Percentiles rank a stretch among this genome's conserved stretches.
phyloP scores from a whole-genome alignment of 2,888 invertebrate species.

The Spisula subtruncata region DNA sequence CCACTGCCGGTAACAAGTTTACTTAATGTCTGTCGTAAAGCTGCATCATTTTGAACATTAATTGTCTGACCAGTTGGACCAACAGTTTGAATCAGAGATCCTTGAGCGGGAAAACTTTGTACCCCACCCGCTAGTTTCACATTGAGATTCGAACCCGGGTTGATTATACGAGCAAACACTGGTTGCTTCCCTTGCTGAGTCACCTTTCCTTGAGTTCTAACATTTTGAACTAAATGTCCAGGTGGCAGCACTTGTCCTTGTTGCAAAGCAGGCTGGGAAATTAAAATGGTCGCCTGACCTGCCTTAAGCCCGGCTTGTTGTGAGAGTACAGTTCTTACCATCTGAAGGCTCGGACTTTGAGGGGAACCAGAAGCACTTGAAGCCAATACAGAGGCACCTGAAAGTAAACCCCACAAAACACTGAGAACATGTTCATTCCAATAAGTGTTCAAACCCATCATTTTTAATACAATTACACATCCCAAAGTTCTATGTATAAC shows the following conservation, averaged over 20 bases:
- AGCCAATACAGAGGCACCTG: conserved; percentile 59
- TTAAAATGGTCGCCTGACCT: conserved; percentile 85
- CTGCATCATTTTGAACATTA: conserved; percentile 59
- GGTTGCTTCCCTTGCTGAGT: conserved; percentile 83
- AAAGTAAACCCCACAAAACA: not conserved
- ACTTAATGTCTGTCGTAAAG: conserved; percentile 73
- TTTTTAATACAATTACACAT: no score
- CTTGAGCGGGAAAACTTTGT: conserved; percentile 51
- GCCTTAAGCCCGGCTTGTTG: conserved; percentile 85
- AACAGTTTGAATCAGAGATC: conserved; percentile 65
- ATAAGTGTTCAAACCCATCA: no score
- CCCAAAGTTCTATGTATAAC: no score
- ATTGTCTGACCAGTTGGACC: conserved; percentile 61
- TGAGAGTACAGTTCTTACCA: conserved; percentile 85
- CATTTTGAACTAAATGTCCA: conserved; percentile 79
- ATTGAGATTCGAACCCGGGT: conserved; percentile 84
- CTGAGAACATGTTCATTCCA: no score
- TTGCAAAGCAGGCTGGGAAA: conserved; percentile 84
- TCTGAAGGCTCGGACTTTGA: conserved; percentile 83
- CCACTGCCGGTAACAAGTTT: conserved; percentile 65
- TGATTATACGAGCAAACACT: conserved; percentile 86
- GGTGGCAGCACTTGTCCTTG: conserved; percentile 75
- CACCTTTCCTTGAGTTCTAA: conserved; percentile 74
- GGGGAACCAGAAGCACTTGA: conserved; percentile 75
- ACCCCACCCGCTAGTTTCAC: conserved; percentile 58